phyloP scores from a whole-genome alignment of 2,888 invertebrate genomes.

The Helleia helle region DNA sequence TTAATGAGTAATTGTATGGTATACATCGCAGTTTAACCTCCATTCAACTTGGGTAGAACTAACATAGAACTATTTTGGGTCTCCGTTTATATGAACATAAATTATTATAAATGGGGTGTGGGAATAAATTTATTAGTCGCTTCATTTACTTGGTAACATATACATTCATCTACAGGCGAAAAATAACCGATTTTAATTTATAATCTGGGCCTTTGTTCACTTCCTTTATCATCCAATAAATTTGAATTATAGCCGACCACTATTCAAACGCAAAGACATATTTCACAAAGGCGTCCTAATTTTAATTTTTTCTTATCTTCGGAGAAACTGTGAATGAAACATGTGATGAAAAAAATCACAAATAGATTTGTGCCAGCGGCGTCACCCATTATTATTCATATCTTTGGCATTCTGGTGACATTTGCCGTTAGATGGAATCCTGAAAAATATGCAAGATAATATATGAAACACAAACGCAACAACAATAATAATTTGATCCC shows the following conservation, averaged over 20 bases:
- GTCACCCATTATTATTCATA: too few relatives aligned
- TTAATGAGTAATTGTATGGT: not conserved
- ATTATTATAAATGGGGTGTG: constrained; percentile 1
- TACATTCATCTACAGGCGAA: constrained; percentile 13
- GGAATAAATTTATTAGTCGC: constrained; percentile 23
- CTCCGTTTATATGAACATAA: not conserved
- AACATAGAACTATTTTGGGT: not conserved
- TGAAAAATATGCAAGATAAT: too few relatives aligned
- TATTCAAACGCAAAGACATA: constrained; percentile 47
- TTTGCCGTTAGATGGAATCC: too few relatives aligned
- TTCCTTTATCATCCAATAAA: constrained; percentile 64
- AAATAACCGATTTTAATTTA: constrained; percentile 42
- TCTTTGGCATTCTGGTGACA: too few relatives aligned
- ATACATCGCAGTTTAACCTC: not conserved
- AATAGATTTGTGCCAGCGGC: too few relatives aligned
- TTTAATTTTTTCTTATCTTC: constrained; percentile 57
- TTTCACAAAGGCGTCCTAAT: constrained; percentile 65
- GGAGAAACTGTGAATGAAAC: too few relatives aligned
- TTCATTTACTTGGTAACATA: constrained; percentile 17
- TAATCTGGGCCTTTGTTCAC: constrained; percentile 45
- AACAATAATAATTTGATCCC: too few relatives aligned
- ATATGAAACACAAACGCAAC: too few relatives aligned
- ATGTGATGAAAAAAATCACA: too few relatives aligned
- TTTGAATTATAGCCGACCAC: constrained; percentile 55
- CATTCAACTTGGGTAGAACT: not conserved